Evolutionary conservation across 2,113 vertebrate species (phyloP).

Genomic region (Phoxinus phoxinus): DNA sequence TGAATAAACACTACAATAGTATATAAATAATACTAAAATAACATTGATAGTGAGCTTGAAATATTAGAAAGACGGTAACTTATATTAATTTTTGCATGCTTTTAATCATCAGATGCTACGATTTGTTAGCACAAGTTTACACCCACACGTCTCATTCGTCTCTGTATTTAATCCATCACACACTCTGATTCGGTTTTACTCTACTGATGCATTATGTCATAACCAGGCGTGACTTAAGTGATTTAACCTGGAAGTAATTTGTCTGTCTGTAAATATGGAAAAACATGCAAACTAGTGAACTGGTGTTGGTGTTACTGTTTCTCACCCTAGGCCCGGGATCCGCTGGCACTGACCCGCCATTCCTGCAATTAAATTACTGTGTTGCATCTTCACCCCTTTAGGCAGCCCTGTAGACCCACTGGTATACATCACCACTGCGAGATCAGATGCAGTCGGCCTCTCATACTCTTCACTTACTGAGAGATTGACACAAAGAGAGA

Average conservation of each 20-base stretch:
- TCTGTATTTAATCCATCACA: not conserved
- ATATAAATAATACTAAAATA: not conserved
- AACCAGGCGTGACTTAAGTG: not conserved
- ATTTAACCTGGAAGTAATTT: not conserved
- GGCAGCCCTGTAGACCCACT: slow-evolving; percentile 95
- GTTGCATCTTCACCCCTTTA: slow-evolving; percentile 96
- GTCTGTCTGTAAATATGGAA: not conserved
- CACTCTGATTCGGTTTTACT: not conserved
- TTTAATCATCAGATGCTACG: not conserved
- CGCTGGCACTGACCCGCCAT: slow-evolving; percentile 97
- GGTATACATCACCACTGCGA: slow-evolving; percentile 97
- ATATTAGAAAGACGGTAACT: not conserved
- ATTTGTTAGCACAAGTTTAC: not conserved
- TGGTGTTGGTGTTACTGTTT: slow-evolving; percentile 18
- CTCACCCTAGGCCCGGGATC: slow-evolving; percentile 94
- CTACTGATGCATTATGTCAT: not conserved
- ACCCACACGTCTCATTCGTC: not conserved
- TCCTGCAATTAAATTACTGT: slow-evolving; percentile 93
- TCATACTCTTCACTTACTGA: slow-evolving; percentile 76
- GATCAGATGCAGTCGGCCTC: slow-evolving; percentile 83
- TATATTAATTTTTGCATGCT: not conserved
- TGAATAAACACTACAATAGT: not conserved
- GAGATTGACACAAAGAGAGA: slow-evolving; percentile 45
- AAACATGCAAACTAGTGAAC: slow-evolving; percentile 23
- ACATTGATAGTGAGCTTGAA: not conserved